Evolutionary conservation across 2,888 invertebrate species (phyloP), one percentile per base, ranked within the genome.

Genomic region (Cheilosia impressa): DNA sequence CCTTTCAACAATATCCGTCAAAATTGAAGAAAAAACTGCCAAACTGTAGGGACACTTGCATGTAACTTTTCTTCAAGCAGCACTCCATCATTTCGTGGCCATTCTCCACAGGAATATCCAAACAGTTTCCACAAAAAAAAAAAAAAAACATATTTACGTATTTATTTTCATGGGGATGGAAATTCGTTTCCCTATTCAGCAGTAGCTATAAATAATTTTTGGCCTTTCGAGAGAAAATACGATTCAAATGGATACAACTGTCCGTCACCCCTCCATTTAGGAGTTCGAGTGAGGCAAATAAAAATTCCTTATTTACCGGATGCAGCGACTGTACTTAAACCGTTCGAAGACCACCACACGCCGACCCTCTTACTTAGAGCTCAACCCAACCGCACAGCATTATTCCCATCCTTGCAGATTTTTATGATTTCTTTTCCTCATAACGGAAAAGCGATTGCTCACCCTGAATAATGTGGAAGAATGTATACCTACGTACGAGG

Each of bases 261-360:
- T 38, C 65, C 73, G 47, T 41, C 63, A 53, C 47, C 55, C 63
- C 73, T 72, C 55, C 63, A 65, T 73, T 73, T 55, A 73, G 38
- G 47, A 57, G 47, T 24, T 45, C 31, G 47, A 65, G 15, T 57
- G 47, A 47, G 17, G 45, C 55, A 57, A 55, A 63, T 55, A 63
- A 38, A 73, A 73, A 65, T 55, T 45, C 34, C 63, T 65, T 55
- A 57, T 73, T 63, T 65, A 34, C 47, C 73, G 73, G 63, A 73
- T 73, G 63, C 63, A 55, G 15, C 68, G 45, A 31, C 17, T 2
- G 52, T 7, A 5, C 13, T 9, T 5, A 41, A 55, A 27, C 43
- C 52, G 22, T 2, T 27, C 57, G 45, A 22, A 34, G 22, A 63
- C 62, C n/a, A 15, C 55, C 7, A 10, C 19, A 50, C 15, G 7